A percentile compares a stretch with the other conserved stretches of the same genome.
phyloP scores from a whole-genome alignment of 2,888 invertebrate genomes.

The Nemurella pictetii region DNA sequence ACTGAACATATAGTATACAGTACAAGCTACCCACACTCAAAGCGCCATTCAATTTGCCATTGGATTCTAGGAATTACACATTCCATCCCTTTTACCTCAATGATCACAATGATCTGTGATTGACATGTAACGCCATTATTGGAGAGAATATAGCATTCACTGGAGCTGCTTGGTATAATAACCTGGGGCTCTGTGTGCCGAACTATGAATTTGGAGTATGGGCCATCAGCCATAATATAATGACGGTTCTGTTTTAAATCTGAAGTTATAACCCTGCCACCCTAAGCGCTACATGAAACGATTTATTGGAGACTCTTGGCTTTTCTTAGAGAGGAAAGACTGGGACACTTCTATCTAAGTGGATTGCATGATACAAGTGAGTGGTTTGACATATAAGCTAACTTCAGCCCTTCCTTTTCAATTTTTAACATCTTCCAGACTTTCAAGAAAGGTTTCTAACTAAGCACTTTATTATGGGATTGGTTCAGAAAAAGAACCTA shows the following conservation, averaged over 20 bases:
- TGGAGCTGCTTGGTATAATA: too few relatives aligned
- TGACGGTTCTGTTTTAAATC: neutral
- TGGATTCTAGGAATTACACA: neutral
- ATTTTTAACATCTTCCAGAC: neutral
- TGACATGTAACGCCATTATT: neutral
- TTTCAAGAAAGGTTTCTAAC: neutral
- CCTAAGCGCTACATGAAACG: neutral
- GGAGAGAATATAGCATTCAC: too few relatives aligned
- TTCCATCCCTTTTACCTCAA: neutral
- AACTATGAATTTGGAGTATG: too few relatives aligned
- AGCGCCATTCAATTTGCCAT: too few relatives aligned
- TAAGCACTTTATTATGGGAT: too few relatives aligned
- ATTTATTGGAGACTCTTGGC: constrained; percentile 39
- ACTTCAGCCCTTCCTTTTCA: neutral
- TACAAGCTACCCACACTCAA: too few relatives aligned
- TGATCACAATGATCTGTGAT: neutral
- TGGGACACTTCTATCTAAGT: constrained; percentile 14
- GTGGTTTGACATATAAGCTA: too few relatives aligned
- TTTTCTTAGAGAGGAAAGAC: constrained; percentile 33
- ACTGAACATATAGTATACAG: too few relatives aligned
- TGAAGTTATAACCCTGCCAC: neutral
- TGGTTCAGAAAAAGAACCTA: too few relatives aligned
- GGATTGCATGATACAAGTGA: neutral
- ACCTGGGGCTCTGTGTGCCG: too few relatives aligned
- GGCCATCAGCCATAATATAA: too few relatives aligned